Evolutionary conservation across 2,113 vertebrate species (phyloP).

Genomic region (Leiothrix lutea): DNA sequence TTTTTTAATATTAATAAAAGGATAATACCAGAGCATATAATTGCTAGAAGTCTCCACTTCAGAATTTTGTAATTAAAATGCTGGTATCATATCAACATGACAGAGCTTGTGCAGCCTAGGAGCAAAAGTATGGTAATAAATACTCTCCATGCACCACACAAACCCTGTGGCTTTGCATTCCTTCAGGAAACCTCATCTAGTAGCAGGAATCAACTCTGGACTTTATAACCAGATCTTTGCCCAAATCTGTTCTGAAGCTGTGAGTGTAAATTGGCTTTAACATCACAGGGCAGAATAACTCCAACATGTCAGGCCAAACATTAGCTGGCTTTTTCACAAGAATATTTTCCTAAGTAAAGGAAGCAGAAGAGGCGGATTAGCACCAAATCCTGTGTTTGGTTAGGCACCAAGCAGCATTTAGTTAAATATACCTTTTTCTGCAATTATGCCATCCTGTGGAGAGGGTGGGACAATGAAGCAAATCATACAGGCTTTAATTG

Average conservation of each 20-base stretch:
- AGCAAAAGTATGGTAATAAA: neutral
- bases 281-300: neutral
- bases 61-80: constrained; percentile 25
- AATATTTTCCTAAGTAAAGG: neutral
- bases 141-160: neutral
- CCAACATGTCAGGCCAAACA: neutral
- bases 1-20: neutral
- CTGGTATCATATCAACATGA: neutral
- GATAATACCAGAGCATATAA: neutral
- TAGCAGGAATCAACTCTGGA: neutral
- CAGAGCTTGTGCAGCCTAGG: neutral
- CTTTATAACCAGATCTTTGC: neutral
- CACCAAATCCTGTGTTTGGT: neutral
- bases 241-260: neutral
- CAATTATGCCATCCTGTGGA: neutral
- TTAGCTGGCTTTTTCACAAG: neutral
- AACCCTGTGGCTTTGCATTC: neutral
- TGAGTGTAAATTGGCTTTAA: neutral
- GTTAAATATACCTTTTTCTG: neutral
- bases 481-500: neutral
- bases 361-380: neutral
- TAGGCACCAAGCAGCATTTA: neutral
- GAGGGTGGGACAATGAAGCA: neutral
- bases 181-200: neutral
- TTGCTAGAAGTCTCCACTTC: neutral